Base-by-base conservation (phyloP, 2,797 vertebrate species). In the Hemitrygon akajei region DNA sequence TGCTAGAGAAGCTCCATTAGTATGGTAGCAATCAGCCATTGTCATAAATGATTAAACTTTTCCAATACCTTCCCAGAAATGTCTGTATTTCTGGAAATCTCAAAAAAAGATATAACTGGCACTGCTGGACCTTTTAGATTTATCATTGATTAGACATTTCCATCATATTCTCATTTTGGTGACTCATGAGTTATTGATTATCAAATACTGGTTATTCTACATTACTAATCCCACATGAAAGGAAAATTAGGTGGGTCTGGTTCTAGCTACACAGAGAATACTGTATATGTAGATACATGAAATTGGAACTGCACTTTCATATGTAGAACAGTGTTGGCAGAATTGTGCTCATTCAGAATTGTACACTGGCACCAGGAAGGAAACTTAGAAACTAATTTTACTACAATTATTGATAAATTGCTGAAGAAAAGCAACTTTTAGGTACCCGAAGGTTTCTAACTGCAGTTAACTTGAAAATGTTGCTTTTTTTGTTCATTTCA, bases 401-500 rank as follows among this genome's bases (percentile, higher is more conserved):
- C 30, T 77, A 11, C 76, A n/a, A 77, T n/a, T 10, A 10, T 34
- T 11, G 76, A 11, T 12, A n/a, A 77, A 77, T n/a, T 7, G 12
- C 14, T 37, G n/a, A 79, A 37, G 77, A 18, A 79, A 84, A 27
- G 82, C 47, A 84, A 30, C 4, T 11, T 30, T 25, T 84, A 12
- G 56, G 82, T 60, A 1, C 11, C 6, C 34, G 34, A 20, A 66
- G 14, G 60, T 66, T 7, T 66, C 3, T 34, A 66, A 66, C 86
- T 89, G 60, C 60, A 22, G 60, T 75, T 75, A 4, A 27, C 22
- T 92, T 56, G 27, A 11, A 75, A 10, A 89, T 27, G 82, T 69
- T 4, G 56, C 94, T 34, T 34, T 94, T 94, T 94, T 66, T 11
- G 47, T 47, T 58, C 58, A 10, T 7, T 91, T 80, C 4, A 93